These are phyloP conservation scores for Pseudolaguvia tuberculata DNA, from an alignment of 2,113 vertebrate species.

Conservation along the genomic window DNA sequence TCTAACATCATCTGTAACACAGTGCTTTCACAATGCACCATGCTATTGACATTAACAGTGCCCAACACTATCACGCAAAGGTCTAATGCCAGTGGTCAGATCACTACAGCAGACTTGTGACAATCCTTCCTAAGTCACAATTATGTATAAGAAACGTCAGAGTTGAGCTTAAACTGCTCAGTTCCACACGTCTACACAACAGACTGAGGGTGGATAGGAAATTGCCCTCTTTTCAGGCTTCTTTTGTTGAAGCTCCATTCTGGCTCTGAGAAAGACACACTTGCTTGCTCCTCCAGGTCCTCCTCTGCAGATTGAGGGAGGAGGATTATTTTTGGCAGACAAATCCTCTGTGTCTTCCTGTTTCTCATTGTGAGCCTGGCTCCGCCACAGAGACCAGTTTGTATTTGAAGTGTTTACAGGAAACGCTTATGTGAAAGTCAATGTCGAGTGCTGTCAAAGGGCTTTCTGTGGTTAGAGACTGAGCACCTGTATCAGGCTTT, in stretches of 20 bases:
- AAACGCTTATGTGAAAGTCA: slow-evolving; percentile 49
- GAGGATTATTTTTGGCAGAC: slow-evolving; percentile 62
- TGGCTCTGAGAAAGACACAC: slow-evolving; percentile 14
- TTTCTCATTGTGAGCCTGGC: slow-evolving; percentile 29
- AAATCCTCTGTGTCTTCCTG: slow-evolving; percentile 38
- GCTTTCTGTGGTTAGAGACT: slow-evolving; percentile 20
- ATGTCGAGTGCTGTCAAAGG: slow-evolving; percentile 36
- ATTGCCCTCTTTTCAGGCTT: slow-evolving; percentile 19
- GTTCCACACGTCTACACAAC: background rate
- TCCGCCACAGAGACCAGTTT: slow-evolving; percentile 49
- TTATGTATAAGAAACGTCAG: slow-evolving; percentile 5
- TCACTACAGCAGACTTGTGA: background rate
- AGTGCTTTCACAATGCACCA: slow-evolving; percentile 14
- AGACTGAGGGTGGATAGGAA: slow-evolving; percentile 8
- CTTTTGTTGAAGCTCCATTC: slow-evolving; percentile 20
- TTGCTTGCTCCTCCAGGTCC: slow-evolving; percentile 42
- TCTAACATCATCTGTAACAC: background rate
- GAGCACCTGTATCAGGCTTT: slow-evolving; percentile 3
- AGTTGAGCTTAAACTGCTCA: slow-evolving; percentile 1
- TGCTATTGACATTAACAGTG: slow-evolving; percentile 4
- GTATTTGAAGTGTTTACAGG: slow-evolving; percentile 61
- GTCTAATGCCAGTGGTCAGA: background rate
- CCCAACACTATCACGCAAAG: background rate
- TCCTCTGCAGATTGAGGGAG: slow-evolving; percentile 49
- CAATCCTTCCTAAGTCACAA: slow-evolving; percentile 8